These are phyloP conservation scores for Hippolais icterina DNA, from an alignment of 2,113 vertebrate genomes.

Conservation along the genomic window DNA sequence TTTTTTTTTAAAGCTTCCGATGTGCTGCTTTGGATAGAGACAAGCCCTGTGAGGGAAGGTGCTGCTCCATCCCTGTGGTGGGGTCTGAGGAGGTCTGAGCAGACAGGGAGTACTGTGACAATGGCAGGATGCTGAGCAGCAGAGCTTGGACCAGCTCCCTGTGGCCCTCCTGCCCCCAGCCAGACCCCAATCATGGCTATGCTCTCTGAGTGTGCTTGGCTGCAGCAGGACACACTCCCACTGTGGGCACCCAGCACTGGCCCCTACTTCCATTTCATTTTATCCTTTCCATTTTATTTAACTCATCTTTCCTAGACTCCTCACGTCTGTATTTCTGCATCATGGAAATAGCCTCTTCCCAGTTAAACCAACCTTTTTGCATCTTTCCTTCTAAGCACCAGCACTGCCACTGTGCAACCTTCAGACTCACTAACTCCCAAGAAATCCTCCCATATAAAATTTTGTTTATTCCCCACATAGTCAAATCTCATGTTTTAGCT, in stretches of 20 bases:
- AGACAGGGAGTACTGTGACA: rapidly evolving
- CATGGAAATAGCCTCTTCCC: neutral
- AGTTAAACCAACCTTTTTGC: neutral
- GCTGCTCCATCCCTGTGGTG: neutral
- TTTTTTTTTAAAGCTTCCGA: neutral
- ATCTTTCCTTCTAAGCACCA: neutral
- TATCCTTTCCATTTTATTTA: neutral
- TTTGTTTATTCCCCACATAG: neutral
- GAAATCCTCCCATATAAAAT: neutral
- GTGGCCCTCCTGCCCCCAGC: rapidly evolving
- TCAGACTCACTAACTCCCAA: neutral
- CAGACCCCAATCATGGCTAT: neutral
- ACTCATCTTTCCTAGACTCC: neutral
- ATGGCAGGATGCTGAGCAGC: neutral
- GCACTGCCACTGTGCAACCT: neutral
- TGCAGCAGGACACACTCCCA: neutral
- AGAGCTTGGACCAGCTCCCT: neutral
- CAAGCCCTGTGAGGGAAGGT: neutral
- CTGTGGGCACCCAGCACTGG: neutral
- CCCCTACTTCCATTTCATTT: neutral
- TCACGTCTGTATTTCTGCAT: neutral
- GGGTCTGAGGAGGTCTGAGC: neutral
- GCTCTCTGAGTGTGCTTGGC: neutral
- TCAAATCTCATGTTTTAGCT: neutral
- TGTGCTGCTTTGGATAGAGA: neutral